These are phyloP conservation scores for Smittia aterrima DNA, from an alignment of 2,888 invertebrate species.

Conservation along the genomic window DNA sequence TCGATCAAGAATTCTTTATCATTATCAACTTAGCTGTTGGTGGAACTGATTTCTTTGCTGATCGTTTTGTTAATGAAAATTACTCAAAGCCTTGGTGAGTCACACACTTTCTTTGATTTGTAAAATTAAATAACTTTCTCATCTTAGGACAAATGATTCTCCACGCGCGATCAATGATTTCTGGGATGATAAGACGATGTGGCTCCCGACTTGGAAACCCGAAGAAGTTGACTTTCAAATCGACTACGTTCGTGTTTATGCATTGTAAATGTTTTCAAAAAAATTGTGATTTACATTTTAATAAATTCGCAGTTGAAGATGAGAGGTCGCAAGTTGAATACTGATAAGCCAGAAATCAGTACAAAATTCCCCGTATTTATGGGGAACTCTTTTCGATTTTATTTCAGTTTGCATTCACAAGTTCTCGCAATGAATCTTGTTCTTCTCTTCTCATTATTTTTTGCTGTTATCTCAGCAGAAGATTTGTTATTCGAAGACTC, in stretches of 20 bases:
- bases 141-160: slow-evolving; percentile 43
- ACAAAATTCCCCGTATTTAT: no score
- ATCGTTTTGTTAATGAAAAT: slow-evolving; percentile 15
- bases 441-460: no score
- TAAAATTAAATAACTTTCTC: neutral
- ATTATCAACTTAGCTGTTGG: slow-evolving; percentile 68
- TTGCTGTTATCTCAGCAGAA: no score
- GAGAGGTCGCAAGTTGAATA: no score
- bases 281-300: no score
- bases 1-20: slow-evolving; percentile 66
- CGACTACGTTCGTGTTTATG: slow-evolving; percentile 67
- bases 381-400: no score
- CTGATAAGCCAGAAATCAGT: no score
- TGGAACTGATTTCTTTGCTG: slow-evolving; percentile 64
- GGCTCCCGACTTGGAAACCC: slow-evolving; percentile 62
- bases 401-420: no score
- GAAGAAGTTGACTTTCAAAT: slow-evolving; percentile 58
- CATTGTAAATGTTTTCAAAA: slow-evolving; percentile 52
- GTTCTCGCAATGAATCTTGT: no score
- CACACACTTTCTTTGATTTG: slow-evolving; percentile 42
- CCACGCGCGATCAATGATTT: slow-evolving; percentile 59
- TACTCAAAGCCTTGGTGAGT: neutral
- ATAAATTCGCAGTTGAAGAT: no score
- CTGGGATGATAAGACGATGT: slow-evolving; percentile 59
- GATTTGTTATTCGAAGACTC: no score